phyloP scores from a whole-genome alignment of 1,140 invertebrate genomes.

The Drosophila bocki region DNA sequence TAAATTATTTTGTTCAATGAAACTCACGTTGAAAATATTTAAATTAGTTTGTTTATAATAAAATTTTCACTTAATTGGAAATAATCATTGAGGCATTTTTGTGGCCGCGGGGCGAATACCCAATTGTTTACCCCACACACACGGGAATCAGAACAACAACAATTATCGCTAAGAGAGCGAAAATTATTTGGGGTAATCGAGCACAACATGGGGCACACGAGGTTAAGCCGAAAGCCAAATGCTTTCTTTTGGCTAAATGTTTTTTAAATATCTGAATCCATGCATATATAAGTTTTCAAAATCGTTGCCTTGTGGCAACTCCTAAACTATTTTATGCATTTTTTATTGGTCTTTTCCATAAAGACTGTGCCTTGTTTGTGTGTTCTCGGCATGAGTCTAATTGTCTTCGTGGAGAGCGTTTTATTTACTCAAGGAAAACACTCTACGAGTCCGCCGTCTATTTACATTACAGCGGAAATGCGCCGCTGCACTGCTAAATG shows the following conservation, averaged over 20 bases:
- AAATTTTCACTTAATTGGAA: constrained; percentile 84
- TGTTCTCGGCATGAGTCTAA: constrained; percentile 64
- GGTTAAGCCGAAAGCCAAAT: constrained; percentile 26
- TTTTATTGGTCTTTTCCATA: constrained; percentile 72
- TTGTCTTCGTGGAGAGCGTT: constrained; percentile 63
- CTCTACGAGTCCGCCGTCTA: constrained; percentile 13
- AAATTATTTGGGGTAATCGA: constrained; percentile 82
- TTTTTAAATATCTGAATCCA: constrained; percentile 62
- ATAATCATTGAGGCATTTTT: constrained; percentile 74
- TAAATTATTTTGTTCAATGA: constrained; percentile 78
- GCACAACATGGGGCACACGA: constrained; percentile 74
- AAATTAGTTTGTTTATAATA: constrained; percentile 83
- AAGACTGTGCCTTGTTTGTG: constrained; percentile 49
- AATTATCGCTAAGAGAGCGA: constrained; percentile 38
- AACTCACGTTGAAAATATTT: constrained; percentile 76
- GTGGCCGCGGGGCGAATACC: constrained; percentile 22
- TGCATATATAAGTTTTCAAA: constrained; percentile 11
- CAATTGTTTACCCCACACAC: constrained; percentile 39
- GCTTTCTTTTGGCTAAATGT: constrained; percentile 54
- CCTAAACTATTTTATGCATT: constrained; percentile 67
- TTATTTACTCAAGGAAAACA: constrained; percentile 71
- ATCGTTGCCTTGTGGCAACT: constrained; percentile 18
- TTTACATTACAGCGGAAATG: constrained; percentile 57
- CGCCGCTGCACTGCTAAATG: constrained; percentile 34
- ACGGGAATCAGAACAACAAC: constrained; percentile 41